phyloP scores from a whole-genome alignment of 2,113 vertebrate species.

The Plecotus auritus region DNA sequence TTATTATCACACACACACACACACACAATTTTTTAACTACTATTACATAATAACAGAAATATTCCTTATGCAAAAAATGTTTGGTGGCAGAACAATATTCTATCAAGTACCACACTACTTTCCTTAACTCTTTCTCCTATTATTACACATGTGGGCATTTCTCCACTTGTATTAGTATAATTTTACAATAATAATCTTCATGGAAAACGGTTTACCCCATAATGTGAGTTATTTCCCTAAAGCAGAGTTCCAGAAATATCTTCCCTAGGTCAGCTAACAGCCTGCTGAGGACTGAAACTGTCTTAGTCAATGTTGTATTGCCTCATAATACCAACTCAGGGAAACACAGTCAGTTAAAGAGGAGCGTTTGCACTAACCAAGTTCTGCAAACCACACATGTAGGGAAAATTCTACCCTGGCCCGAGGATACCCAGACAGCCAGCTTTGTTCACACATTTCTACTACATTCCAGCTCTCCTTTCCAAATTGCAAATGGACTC shows the following conservation, averaged over 20 bases:
- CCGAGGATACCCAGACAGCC: not conserved
- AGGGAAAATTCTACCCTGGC: not conserved
- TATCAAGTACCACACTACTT: not conserved
- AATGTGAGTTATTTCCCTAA: slow-evolving; percentile 25
- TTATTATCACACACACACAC: not conserved
- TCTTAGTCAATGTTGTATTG: not conserved
- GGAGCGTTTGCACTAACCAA: not conserved
- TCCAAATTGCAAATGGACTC: not conserved
- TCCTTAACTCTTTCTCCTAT: slow-evolving; percentile 15
- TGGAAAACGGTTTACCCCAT: not conserved
- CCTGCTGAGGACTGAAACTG: not conserved
- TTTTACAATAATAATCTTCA: not conserved
- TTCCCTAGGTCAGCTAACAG: not conserved
- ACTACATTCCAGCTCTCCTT: not conserved
- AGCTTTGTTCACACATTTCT: not conserved
- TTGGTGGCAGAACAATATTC: not conserved
- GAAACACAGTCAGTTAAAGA: not conserved
- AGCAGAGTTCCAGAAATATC: not conserved
- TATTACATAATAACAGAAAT: not conserved
- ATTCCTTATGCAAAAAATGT: not conserved
- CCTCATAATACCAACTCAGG: not conserved
- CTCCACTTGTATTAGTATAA: not conserved
- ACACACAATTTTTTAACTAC: not conserved
- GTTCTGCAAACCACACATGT: not conserved
- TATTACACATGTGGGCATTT: not conserved